phyloP scores from a whole-genome alignment of 2,888 invertebrate species.

The Chloroclystis v-ata region DNA sequence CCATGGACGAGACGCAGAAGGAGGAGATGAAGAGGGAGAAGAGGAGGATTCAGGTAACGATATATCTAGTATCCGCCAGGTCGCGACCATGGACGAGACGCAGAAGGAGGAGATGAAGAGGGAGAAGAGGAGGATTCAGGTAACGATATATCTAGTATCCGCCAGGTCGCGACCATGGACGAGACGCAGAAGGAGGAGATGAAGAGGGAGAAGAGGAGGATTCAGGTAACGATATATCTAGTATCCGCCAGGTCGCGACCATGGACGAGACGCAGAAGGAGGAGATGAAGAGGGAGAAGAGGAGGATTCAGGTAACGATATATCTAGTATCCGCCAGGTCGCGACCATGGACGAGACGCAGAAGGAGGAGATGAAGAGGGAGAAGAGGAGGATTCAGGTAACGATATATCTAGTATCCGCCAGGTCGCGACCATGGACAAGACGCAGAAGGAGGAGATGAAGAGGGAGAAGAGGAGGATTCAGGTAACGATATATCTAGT shows the following conservation, averaged over 20 bases:
- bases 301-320: constrained; percentile 86
- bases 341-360: constrained; percentile 96
- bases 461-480: constrained; percentile 95
- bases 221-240: constrained; percentile 78
- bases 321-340: background rate
- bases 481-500: constrained; percentile 72
- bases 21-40: constrained; percentile 99
- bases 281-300: constrained; percentile 98
- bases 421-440: constrained; percentile 89
- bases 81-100: constrained; percentile 92
- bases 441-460: constrained; percentile 98
- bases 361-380: constrained; percentile 99
- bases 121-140: constrained; percentile 95
- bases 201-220: constrained; percentile 96
- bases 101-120: constrained; percentile 99
- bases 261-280: constrained; percentile 98
- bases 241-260: constrained; percentile 73
- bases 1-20: constrained; percentile 97
- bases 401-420: background rate
- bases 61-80: background rate
- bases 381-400: constrained; percentile 93
- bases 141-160: constrained; percentile 24
- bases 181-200: constrained; percentile 99
- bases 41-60: constrained; percentile 86
- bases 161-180: constrained; percentile 84